Evolutionary conservation across 2,113 vertebrate species (phyloP), one percentile per base, ranked within the genome.

Genomic region (Nibea albiflora): DNA sequence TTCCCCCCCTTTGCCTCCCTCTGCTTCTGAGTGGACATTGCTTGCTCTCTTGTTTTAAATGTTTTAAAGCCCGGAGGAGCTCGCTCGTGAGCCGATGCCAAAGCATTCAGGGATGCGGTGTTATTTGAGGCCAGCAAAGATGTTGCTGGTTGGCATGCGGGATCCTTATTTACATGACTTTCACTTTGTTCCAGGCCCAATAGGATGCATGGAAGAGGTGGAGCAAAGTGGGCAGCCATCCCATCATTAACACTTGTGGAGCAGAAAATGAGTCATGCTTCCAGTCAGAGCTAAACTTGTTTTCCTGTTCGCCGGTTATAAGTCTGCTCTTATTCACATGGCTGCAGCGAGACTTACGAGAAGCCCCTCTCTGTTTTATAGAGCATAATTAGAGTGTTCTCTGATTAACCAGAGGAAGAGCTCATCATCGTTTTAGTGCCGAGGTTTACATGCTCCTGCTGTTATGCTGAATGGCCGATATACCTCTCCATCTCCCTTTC

Each of bases 21-120:
- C 66, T 52, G 61, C 74, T 85, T 77, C 85, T 84, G 88, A 91
- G 86, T 80, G 61, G 85, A 90, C 81, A 69, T 72, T 81, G 31
- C 84, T 80, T 75, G 60, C 83, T 77, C 69, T 86, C 62, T 72
- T 76, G 78, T 85, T 89, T 81, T 93, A 95, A 94, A 94, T 83
- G 70, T 73, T 88, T 89, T 90, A 69, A 91, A 88, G 90, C 93
- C 95, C 88, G 39, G 76, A 95, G 94, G 94, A 94, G 84, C 91
- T 86, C 65, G 78, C 75, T 85, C 44, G 9, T 88, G 73, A 90
- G 91, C 87, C 80, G 47, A 73, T 83, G 89, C 91, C 80, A 79
- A 90, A 73, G 61, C 77, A 42, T 91, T 87, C 89, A 71, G 72
- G 81, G 94, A 94, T 88, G 83, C 90, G 62, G 85, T 92, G 91